Evolutionary conservation across 2,888 invertebrate genomes (phyloP).

Genomic region (Epiblema foenella): DNA sequence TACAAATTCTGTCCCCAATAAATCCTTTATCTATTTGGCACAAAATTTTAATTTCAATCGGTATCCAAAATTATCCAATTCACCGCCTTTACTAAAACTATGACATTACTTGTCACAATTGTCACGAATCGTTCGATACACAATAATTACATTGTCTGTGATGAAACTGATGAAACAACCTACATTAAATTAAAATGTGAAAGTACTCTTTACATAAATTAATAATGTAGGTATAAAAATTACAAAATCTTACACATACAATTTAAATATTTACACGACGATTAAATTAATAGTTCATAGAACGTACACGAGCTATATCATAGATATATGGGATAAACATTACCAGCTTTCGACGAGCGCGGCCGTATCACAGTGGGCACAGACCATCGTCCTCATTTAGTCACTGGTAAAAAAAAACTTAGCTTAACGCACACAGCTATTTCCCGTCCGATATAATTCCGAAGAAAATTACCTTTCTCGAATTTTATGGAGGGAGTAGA

Average conservation of each 20-base stretch:
- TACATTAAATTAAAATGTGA: constrained; percentile 26
- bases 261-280: constrained; percentile 69
- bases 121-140: constrained; percentile 19
- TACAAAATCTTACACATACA: constrained; percentile 44
- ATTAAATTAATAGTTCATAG: constrained; percentile 91
- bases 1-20: constrained; percentile 80
- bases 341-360: constrained; percentile 85
- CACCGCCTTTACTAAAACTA: constrained; percentile 48
- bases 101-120: constrained; percentile 38
- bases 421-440: constrained; percentile 67
- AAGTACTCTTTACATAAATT: constrained; percentile 30
- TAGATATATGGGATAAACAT: constrained; percentile 98
- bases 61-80: constrained; percentile 47
- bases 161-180: constrained; percentile 4
- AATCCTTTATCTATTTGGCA: constrained; percentile 81
- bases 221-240: constrained; percentile 35
- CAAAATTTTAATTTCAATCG: constrained; percentile 67
- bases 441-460: constrained; percentile 78
- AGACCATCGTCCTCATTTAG: constrained; percentile 60
- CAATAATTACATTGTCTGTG: constrained; percentile 5
- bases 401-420: constrained; percentile 79
- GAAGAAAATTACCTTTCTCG: constrained; percentile 85
- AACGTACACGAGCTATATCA: constrained; percentile 99
- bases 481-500: constrained; percentile 77
- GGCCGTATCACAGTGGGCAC: constrained; percentile 49